Base-by-base conservation (phyloP, 2,888 invertebrate species). In the Synanthedon formicaeformis region DNA sequence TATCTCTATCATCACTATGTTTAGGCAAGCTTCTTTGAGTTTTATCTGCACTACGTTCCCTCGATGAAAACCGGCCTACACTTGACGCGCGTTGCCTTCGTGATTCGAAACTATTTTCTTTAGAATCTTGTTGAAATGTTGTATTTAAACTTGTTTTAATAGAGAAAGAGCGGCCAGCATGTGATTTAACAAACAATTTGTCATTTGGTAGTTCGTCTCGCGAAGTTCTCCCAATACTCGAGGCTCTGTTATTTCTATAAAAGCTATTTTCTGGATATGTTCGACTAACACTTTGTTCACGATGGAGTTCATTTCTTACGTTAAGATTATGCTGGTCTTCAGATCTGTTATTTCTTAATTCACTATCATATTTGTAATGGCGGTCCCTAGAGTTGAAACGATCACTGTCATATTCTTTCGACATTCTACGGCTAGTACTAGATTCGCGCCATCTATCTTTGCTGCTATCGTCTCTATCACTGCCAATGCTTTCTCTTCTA, bases 71-170 rank as follows among this genome's bases (percentile, higher is more conserved):
- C 52, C 84, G 69, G 4, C 86, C 85, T 18, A 86, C 83, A 64
- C 86, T 87, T 2, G 78, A 56, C 14, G 85, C 83, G 50, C 86
- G 75, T 60, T 73, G 69, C 58, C 72, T 70, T 55, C 79, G 72
- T 50, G 58, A 57, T 66, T 81, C 71, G 57, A 77, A 75, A 54
- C 65, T 63, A 54, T 60, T 60, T 55, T 70, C 67, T 2, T 60
- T 60, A 18, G 75, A 51, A 40, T 66, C 66, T 53, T 69, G 66
- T 67, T 83, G 81, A 57, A 84, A 85, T 40, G 81, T 80, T 51
- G 70, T 65, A 52, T 74, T 78, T 11, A 81, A 69, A 61, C 82
- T 85, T 3, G 81, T 84, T 56, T 87, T 78, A 58, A 85, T 86
- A 14, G 64, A 71, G 57, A 85, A 81, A n/a, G 77, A 68, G 16